Percentiles rank a stretch among this genome's conserved stretches.
Conservation (phyloP, 2,888 invertebrate species). For the Pachydiplax longipennis region DNA sequence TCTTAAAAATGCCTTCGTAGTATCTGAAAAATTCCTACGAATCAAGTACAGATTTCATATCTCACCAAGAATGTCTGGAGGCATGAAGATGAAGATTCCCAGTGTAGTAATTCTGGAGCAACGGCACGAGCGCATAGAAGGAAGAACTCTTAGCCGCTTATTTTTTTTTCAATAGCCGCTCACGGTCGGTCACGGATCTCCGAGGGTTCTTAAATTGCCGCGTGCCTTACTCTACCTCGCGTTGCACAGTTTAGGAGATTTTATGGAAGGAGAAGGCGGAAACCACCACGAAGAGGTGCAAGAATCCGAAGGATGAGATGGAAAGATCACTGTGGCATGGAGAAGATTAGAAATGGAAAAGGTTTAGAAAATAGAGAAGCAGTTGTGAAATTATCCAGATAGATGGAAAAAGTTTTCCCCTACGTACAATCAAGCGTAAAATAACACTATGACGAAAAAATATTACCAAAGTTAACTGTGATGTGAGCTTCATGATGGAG, state of each 20-base stretch:
- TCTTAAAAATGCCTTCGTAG: too few relatives aligned
- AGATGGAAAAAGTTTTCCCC: too few relatives aligned
- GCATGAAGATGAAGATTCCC: neutral
- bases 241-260: neutral
- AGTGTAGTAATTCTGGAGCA: neutral
- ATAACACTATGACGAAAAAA: too few relatives aligned
- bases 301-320: neutral
- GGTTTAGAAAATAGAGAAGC: neutral
- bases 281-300: neutral
- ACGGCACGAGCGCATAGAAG: neutral
- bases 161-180: neutral
- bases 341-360: neutral
- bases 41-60: too few relatives aligned
- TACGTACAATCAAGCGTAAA: too few relatives aligned
- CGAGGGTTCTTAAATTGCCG: conserved; percentile 11
- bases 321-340: neutral
- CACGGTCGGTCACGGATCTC: conserved; percentile 5
- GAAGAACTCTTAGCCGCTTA: neutral
- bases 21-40: too few relatives aligned
- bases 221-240: neutral
- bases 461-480: too few relatives aligned
- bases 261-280: neutral
- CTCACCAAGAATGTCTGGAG: neutral
- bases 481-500: too few relatives aligned
- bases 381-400: too few relatives aligned